phyloP scores from a whole-genome alignment of 2,888 invertebrate species.

The Elegia similella region DNA sequence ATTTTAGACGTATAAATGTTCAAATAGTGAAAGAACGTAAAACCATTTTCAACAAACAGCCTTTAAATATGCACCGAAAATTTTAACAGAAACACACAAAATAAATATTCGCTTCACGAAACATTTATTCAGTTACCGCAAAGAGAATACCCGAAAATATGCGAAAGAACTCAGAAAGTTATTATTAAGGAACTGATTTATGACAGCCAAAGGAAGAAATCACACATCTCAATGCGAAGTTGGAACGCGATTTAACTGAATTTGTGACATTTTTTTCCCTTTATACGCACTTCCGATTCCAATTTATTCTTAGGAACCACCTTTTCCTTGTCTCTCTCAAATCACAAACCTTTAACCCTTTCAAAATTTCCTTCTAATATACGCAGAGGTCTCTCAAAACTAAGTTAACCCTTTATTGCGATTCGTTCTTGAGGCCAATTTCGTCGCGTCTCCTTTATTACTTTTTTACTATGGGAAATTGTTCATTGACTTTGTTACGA shows the following conservation, averaged over 20 bases:
- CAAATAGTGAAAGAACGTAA: too few species aligned
- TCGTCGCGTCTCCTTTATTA: conserved; percentile 55
- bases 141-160: background rate
- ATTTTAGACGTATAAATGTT: too few species aligned
- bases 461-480: conserved; percentile 48
- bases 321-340: conserved; percentile 69
- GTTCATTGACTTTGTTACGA: conserved; percentile 39
- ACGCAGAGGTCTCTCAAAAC: conserved; percentile 43
- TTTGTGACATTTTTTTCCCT: conserved; percentile 17
- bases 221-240: conserved; percentile 13
- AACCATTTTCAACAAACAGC: too few species aligned
- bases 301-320: conserved; percentile 67
- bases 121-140: background rate
- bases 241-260: conserved; percentile 23
- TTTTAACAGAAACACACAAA: background rate
- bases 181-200: conserved; percentile 15
- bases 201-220: conserved; percentile 1
- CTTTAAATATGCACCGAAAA: too few species aligned
- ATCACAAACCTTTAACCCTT: conserved; percentile 70
- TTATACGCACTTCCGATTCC: conserved; percentile 46
- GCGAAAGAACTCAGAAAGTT: conserved; percentile 8
- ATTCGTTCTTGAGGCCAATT: conserved; percentile 61
- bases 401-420: conserved; percentile 57
- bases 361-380: conserved; percentile 67
- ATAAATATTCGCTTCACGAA: background rate